Conservation (phyloP, 2,113 vertebrate genomes). For the Fulica atra region DNA sequence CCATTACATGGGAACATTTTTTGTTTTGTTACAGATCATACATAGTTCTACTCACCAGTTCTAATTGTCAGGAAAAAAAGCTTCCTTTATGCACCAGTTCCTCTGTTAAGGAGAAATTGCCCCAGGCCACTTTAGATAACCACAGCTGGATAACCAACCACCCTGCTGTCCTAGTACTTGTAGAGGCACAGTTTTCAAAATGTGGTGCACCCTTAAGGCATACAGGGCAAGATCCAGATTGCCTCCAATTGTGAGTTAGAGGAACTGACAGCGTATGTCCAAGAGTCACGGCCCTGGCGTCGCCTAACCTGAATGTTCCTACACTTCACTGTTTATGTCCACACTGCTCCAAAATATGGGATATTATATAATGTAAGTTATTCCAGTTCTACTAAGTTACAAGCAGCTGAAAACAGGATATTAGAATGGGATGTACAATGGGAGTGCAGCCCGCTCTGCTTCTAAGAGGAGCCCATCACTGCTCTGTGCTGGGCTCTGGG, state of each 20-base stretch:
- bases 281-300: not conserved
- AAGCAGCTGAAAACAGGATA: not conserved
- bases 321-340: not conserved
- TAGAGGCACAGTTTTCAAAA: not conserved
- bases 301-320: not conserved
- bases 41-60: not conserved
- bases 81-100: not conserved
- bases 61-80: not conserved
- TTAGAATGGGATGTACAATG: not conserved
- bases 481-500: not conserved
- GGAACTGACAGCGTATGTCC: not conserved
- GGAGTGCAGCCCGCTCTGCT: not conserved
- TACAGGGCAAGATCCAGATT: not conserved
- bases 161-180: not conserved
- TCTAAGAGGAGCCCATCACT: not conserved
- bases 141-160: not conserved
- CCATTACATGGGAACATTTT: not conserved
- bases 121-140: not conserved
- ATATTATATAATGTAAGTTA: not conserved
- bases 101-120: not conserved
- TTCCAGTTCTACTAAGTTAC: not conserved
- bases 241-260: not conserved
- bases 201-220: not conserved
- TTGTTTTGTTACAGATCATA: not conserved
- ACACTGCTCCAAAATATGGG: not conserved